phyloP scores from a whole-genome alignment of 2,797 vertebrate genomes.

The Megaceryle alcyon region DNA sequence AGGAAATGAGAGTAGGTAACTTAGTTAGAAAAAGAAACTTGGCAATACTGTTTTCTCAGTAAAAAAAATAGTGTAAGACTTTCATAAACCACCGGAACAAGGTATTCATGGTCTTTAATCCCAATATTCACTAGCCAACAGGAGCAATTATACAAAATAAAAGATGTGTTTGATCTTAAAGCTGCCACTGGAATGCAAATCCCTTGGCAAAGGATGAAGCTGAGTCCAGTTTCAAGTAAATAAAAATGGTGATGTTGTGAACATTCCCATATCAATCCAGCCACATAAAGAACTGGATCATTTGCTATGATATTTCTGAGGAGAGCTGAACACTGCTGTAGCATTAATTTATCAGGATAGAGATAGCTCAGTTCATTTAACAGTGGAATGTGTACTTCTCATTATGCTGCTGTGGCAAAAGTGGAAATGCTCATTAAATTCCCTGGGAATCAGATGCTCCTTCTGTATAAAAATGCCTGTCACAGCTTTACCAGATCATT shows the following conservation, averaged over 20 bases:
- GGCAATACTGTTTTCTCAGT: not conserved
- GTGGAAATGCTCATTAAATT: conserved; percentile 23
- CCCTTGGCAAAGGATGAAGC: not conserved
- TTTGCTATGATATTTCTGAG: not conserved
- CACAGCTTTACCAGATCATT: not conserved
- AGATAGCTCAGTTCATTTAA: not conserved
- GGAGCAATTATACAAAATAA: not conserved
- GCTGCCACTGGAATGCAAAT: not conserved
- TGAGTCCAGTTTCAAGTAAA: not conserved
- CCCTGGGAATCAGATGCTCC: not conserved
- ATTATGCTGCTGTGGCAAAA: conserved; percentile 15
- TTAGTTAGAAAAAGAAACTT: not conserved
- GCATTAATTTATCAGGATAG: not conserved
- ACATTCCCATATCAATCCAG: not conserved
- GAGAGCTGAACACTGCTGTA: not conserved
- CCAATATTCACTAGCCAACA: not conserved
- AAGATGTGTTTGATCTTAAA: not conserved
- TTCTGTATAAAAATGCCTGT: conserved; percentile 7
- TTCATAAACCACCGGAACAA: not conserved
- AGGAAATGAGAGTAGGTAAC: not conserved
- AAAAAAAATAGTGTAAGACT: not conserved
- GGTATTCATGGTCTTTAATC: not conserved
- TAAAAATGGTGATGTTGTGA: not conserved
- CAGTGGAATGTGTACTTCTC: conserved; percentile 14
- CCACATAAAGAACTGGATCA: not conserved